Evolutionary conservation across 1,140 invertebrate species (phyloP).

Genomic region (Drosophila pectinifera): DNA sequence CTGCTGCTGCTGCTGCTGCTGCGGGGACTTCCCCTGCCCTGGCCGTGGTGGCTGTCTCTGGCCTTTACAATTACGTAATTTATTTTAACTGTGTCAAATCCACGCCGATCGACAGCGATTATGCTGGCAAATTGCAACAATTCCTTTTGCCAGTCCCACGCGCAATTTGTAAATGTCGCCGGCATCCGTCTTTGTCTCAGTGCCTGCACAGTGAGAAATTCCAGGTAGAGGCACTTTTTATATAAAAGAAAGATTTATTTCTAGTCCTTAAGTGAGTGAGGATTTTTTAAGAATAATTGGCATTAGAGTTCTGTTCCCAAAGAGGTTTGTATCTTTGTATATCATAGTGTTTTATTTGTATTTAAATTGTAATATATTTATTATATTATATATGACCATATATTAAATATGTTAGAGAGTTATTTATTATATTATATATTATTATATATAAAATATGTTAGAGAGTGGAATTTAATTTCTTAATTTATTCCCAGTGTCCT

Average conservation of each 20-base stretch:
- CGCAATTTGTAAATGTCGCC: constrained; percentile 79
- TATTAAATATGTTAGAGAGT: too few relatives aligned
- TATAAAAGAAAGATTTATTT: neutral
- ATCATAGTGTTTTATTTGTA: too few relatives aligned
- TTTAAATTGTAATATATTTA: too few relatives aligned
- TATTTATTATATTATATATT: too few relatives aligned
- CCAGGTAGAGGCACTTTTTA: accelerated
- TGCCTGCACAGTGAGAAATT: neutral
- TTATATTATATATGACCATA: too few relatives aligned
- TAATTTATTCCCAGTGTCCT: neutral
- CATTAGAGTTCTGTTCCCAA: too few relatives aligned
- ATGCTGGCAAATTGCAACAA: constrained; percentile 81
- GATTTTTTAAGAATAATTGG: too few relatives aligned
- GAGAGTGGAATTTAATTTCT: too few relatives aligned
- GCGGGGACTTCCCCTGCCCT: constrained; percentile 6
- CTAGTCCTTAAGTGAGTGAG: too few relatives aligned
- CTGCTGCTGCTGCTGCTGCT: constrained; percentile 13
- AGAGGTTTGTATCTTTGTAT: too few relatives aligned
- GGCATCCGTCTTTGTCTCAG: constrained; percentile 56
- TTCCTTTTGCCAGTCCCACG: constrained; percentile 49
- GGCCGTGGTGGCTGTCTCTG: constrained; percentile 30
- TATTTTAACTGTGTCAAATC: constrained; percentile 84
- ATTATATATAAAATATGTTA: too few relatives aligned
- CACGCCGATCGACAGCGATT: constrained; percentile 80
- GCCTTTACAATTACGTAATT: constrained; percentile 79